Base-by-base conservation (phyloP, 2,888 invertebrate species). In the Congeria kusceri region DNA sequence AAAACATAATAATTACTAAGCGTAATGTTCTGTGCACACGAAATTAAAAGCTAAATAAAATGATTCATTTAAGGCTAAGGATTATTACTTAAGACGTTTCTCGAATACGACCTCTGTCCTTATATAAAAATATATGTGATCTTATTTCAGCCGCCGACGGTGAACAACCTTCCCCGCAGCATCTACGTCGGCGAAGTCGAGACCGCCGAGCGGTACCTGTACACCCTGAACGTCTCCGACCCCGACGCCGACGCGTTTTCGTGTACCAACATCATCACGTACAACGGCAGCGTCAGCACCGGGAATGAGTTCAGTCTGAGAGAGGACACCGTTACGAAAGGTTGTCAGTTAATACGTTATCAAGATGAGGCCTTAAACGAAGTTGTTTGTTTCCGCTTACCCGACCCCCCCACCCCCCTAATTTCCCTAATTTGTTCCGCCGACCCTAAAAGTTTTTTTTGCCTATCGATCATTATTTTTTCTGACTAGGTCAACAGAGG, bases 181-280 rank as follows among this genome's bases (percentile, higher is more conserved):
- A 7, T 64, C 11, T 39, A 58, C 25, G 53, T 70, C 13, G 76
- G 76, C 9, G 69, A 76, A 27, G 15, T n/a, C 4, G 76, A 76
- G 53, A 59, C 47, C 4, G 53, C 47, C 15, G 49, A 44, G 28
- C 29, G 71, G 11, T 9, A 57, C 20, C 29, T 76, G 0, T 76
- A 59, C 61, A 61, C 25, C 9, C 69, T 29, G 15, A 29, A 57
- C 25, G 65, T 70, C 13, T n/a, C 59, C 3, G 76, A 76, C 23
- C 69, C 68, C 2, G 47, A 75, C 15, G 25, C 28, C 5, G 64
- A 69, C 59, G 9, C 65, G 11, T 76, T 70, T 28, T 44, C 59
- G 0, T 76, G 76, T 27, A 32, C 29, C 20, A 64, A 63, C 44
- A 46, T 25, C 7, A 70, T 76, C 15, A 49, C 76, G 15, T 58